phyloP scores from a whole-genome alignment of 2,888 invertebrate species.

The Pyralis farinalis region DNA sequence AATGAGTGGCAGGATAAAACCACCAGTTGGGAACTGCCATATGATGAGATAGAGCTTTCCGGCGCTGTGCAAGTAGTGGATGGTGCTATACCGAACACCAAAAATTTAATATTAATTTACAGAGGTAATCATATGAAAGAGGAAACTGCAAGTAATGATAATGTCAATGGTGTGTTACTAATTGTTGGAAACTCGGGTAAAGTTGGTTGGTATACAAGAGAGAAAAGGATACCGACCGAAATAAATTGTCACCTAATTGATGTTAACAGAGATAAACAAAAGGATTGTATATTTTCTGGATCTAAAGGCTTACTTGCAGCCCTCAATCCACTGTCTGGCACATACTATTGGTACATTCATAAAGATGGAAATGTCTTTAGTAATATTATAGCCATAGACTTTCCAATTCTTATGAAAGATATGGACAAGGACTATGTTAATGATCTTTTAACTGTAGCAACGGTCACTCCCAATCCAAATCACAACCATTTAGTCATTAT shows the following conservation, averaged over 20 bases:
- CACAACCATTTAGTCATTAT: slow-evolving; percentile 84
- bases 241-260: slow-evolving; percentile 88
- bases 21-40: slow-evolving; percentile 85
- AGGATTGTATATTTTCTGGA: slow-evolving; percentile 88
- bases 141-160: slow-evolving; percentile 66
- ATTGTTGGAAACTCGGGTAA: slow-evolving; percentile 86
- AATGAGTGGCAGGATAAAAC: slow-evolving; percentile 79
- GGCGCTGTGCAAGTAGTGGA: slow-evolving; percentile 86
- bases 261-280: slow-evolving; percentile 85
- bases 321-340: slow-evolving; percentile 72
- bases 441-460: slow-evolving; percentile 84
- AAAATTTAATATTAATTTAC: slow-evolving; percentile 87
- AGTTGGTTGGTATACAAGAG: slow-evolving; percentile 87
- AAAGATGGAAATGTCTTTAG: slow-evolving; percentile 73
- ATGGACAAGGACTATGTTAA: slow-evolving; percentile 85
- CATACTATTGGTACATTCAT: slow-evolving; percentile 82
- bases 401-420: slow-evolving; percentile 87
- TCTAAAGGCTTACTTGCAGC: slow-evolving; percentile 82
- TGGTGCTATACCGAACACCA: slow-evolving; percentile 82
- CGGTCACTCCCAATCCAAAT: slow-evolving; percentile 67
- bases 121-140: slow-evolving; percentile 83
- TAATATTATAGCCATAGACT: slow-evolving; percentile 82
- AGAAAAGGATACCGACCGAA: slow-evolving; percentile 84
- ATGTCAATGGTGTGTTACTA: slow-evolving; percentile 85
- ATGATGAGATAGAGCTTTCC: slow-evolving; percentile 85